phyloP scores from a whole-genome alignment of 2,113 vertebrate genomes.

The Epinephelus cyanopodus region DNA sequence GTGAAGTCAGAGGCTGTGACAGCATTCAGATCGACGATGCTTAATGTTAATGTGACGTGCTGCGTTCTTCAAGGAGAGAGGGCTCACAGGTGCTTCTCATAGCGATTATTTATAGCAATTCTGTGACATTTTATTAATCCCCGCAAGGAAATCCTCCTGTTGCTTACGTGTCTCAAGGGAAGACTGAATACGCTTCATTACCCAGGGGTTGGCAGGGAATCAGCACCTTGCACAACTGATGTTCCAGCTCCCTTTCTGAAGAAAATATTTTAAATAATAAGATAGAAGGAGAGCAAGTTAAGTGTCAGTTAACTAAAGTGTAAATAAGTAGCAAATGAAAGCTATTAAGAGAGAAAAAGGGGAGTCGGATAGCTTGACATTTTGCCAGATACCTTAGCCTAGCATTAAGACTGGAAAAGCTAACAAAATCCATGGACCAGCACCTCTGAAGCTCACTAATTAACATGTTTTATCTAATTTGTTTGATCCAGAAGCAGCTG shows the following conservation, averaged over 20 bases:
- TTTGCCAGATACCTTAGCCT: background rate
- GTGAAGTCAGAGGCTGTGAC: constrained; percentile 28
- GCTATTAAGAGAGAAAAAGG: no score
- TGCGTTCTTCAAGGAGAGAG: constrained; percentile 16
- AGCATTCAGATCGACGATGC: constrained; percentile 32
- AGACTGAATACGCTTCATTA: background rate
- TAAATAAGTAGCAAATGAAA: no score
- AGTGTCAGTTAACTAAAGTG: no score
- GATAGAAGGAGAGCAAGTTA: no score
- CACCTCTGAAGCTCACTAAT: background rate
- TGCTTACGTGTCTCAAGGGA: constrained; percentile 17
- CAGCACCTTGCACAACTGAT: no score
- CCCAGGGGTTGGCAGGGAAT: background rate
- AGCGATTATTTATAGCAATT: constrained; percentile 44
- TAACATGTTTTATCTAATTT: background rate
- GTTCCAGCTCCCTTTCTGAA: no score
- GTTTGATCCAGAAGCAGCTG: background rate
- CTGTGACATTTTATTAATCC: constrained; percentile 20
- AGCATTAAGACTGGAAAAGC: background rate
- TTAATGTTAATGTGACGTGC: constrained; percentile 46
- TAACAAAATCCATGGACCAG: background rate
- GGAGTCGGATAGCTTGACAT: background rate
- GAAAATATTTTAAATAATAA: no score
- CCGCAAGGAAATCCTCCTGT: constrained; percentile 29
- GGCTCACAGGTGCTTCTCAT: constrained; percentile 14